Evolutionary conservation across 2,888 invertebrate genomes (phyloP), one percentile per base, ranked within the genome.

Genomic region (Eristalis pertinax): DNA sequence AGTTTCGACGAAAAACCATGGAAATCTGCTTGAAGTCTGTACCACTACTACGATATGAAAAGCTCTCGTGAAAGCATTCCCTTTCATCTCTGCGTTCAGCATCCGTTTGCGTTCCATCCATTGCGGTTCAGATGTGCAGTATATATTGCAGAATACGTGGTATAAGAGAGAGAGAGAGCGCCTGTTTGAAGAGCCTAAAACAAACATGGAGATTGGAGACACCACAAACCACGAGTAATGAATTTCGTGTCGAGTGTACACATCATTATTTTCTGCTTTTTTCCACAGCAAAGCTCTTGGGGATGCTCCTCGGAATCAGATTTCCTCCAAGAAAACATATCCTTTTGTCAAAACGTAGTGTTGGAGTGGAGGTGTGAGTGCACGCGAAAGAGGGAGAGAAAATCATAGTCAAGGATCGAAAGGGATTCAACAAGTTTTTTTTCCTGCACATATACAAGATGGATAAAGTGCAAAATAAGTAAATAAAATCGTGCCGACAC

Each of bases 181-280:
- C n/a, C 35, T 73, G 26, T 32, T 62, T 75, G 43, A 43, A 65
- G 8, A 50, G 56, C 72, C 32, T 19, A 60, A 65, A 68, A 56
- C 26, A 64, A 69, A 76, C 43, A 64, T 41, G 64, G 50, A 32
- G 58, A 50, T 24, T 72, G 4, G 0, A 32, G 7, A 5, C 32
- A 5, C 32, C 32, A 10, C 72, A 41, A n/a, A n/a, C 15, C 50
- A 50, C 65, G 29, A 68, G 35, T 62, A 80, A 80, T 73, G 67
- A 80, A 80, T 68, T 80, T 58, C 60, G 67, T 80, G 67, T 80
- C 80, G 74, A 74, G 73, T 74, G 80, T 80, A 80, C 80, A 80
- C 72, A 80, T 76, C 43, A 72, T 84, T 84, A 84, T 85, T 72
- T 76, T 76, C 24, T 35, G 13, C 50, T 58, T 58, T 19, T 8